Evolutionary conservation across 1,140 invertebrate species (phyloP), one percentile per base, ranked within the genome.

Genomic region (Drosophila baimaii): DNA sequence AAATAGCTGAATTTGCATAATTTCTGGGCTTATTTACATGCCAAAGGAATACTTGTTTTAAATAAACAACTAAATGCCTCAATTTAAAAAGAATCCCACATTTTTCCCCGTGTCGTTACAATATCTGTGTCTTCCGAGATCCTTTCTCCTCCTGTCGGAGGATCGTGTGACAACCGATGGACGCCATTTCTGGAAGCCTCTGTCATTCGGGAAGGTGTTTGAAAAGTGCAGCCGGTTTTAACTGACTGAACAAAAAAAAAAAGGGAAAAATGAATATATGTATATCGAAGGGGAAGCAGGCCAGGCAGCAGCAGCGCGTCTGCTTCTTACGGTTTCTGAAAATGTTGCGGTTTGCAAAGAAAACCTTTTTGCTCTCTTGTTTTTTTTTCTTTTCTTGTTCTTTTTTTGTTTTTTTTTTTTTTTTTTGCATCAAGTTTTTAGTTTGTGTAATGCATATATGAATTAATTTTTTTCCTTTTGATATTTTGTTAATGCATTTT

Each of bases 331-430:
- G 80, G 71, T 83, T 80, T 89, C 83, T 84, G 77, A 89, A 81
- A 89, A 84, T 81, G 52, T 91, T 90, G 89, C 89, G 89, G 89
- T 90, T 91, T 81, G 79, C 63, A 57, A 83, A 76, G 76, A 81
- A 79, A 88, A 79, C 76, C 64, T 74, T 81, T 75, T 77, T 81
- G 37, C 25, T 54, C 37, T 35, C 23, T 55, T 13, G 54, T 46
- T 2, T 46, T 29, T 52, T 27, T 10, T 61, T 37, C 44, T 23
- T 27, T 27, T 29, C 44, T 27, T 10, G 54, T 37, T 52, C 17
- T 27, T 27, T n/a, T 19, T 27, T 63, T 19, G 35, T 44, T 21
- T 27, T 2, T 33, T 23, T 9, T 1, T 17, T 25, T 15, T 17
- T 43, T 72, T 69, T 49, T 68, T 39, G 15, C 25, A 35, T 33